These are phyloP conservation scores for Glaucidium brasilianum DNA, from an alignment of 2,113 vertebrate genomes.

Conservation along the genomic window DNA sequence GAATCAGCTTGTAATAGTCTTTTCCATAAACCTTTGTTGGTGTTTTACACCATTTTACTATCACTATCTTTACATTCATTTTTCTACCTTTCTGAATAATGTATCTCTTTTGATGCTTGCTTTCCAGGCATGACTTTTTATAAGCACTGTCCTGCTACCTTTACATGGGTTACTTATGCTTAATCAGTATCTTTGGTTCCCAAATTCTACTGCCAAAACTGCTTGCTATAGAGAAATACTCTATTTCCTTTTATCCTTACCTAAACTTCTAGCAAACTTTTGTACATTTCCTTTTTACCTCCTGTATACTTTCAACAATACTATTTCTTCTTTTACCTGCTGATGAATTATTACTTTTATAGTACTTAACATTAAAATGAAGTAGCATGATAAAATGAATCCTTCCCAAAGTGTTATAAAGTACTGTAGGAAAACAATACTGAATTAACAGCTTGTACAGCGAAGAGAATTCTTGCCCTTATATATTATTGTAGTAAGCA, in stretches of 20 bases:
- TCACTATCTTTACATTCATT: not conserved
- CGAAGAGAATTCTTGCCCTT: not conserved
- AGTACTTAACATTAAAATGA: not conserved
- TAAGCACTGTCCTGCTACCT: not conserved
- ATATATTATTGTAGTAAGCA: not conserved
- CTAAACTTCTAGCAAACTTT: not conserved
- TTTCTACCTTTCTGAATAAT: not conserved
- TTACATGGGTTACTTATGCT: not conserved
- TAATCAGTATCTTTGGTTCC: not conserved
- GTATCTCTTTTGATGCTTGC: not conserved
- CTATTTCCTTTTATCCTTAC: not conserved
- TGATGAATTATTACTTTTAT: not conserved
- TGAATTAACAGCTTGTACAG: not conserved
- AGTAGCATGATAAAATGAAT: not conserved
- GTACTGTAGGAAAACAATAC: not conserved
- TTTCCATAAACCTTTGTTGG: not conserved
- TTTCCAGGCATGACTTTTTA: not conserved
- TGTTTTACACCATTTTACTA: not conserved
- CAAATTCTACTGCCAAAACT: not conserved
- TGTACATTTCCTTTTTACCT: not conserved
- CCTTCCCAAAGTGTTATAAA: not conserved
- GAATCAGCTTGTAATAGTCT: not conserved
- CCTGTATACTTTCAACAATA: not conserved
- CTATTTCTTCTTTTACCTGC: not conserved
- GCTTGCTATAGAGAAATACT: not conserved